Evolutionary conservation across 2,797 vertebrate genomes (phyloP), one percentile per base, ranked within the genome.

Genomic region (Xenops minutus): DNA sequence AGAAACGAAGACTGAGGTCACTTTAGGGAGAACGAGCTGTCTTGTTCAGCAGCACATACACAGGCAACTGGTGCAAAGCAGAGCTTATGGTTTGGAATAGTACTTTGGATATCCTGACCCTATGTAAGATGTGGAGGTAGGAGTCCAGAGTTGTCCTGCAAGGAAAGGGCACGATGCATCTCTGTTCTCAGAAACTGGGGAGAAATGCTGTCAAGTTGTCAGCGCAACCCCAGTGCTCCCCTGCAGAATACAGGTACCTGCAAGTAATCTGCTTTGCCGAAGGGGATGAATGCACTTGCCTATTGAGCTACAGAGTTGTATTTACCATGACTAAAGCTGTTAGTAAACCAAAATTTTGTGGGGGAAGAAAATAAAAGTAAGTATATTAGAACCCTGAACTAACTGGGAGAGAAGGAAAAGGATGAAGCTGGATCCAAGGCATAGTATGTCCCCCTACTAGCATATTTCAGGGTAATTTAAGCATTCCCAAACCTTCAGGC

Each of bases 31-130:
- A 87, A 43, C 10, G 37, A 69, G 12, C 22, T 82, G 51, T 76
- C 67, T 27, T 5, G 2, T 62, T 21, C 14, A 3, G 4, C 27
- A 51, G 36, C 0, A 1, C 19, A 15, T 32, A 32, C 2, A 4
- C 54, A 69, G 55, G 43, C 48, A 76, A 30, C 8, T 3, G 2
- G 9, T 46, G 54, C n/a, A 34, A 85, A 91, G 17, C 12, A 52
- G 36, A 64, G 18, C 9, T 75, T 76, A 23, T 19, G 51, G 27
- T 51, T 89, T 89, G 0, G 8, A 48, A 43, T 18, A 58, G 7
- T 20, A 21, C 79, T 93, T 89, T 64, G 37, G 44, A 27, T 86
- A 54, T 64, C n/a, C 58, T 54, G 43, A 43, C 8, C 27, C 39
- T 20, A 0, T 12, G 9, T 49, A 14, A 10, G 27, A 27, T 37